These are phyloP conservation scores for Drosophila auraria DNA, from an alignment of 1,140 invertebrate genomes.

Conservation along the genomic window DNA sequence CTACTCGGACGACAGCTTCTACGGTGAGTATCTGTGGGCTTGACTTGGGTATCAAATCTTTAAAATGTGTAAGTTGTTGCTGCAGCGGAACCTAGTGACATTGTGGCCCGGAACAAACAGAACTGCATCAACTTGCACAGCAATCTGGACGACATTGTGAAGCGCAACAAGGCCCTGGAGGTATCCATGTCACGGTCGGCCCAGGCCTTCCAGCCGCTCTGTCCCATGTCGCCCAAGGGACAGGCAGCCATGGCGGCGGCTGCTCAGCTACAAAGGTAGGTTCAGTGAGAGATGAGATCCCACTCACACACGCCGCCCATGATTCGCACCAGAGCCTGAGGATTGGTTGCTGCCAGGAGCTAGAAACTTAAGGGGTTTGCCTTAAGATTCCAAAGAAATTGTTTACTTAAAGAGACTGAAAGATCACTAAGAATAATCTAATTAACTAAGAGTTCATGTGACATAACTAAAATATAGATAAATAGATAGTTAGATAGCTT, in stretches of 20 bases:
- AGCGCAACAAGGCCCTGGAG: constrained; percentile 86
- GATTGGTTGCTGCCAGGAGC: constrained; percentile 45
- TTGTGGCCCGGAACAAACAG: constrained; percentile 72
- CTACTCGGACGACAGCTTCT: constrained; percentile 94
- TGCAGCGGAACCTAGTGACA: constrained; percentile 77
- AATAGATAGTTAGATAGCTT: constrained; percentile 2
- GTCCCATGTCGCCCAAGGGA: constrained; percentile 91
- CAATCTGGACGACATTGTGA: constrained; percentile 84
- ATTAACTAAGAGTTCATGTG: not conserved
- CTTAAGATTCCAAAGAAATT: no score
- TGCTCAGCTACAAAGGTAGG: constrained; percentile 81
- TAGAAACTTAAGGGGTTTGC: not conserved
- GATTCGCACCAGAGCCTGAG: constrained; percentile 13
- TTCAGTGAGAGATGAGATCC: no score
- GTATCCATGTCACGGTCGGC: constrained; percentile 93
- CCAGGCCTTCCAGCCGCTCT: constrained; percentile 91
- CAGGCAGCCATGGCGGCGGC: constrained; percentile 55
- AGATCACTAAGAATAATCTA: not conserved
- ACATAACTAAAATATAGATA: constrained; percentile 8
- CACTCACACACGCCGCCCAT: constrained; percentile 8
- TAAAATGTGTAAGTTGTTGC: not conserved
- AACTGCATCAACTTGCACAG: constrained; percentile 84
- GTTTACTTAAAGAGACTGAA: not conserved
- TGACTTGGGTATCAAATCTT: not conserved
- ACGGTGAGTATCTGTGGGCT: constrained; percentile 86